Base-by-base conservation (phyloP, 2,113 vertebrate genomes). In the Brachypteracias leptosomus region DNA sequence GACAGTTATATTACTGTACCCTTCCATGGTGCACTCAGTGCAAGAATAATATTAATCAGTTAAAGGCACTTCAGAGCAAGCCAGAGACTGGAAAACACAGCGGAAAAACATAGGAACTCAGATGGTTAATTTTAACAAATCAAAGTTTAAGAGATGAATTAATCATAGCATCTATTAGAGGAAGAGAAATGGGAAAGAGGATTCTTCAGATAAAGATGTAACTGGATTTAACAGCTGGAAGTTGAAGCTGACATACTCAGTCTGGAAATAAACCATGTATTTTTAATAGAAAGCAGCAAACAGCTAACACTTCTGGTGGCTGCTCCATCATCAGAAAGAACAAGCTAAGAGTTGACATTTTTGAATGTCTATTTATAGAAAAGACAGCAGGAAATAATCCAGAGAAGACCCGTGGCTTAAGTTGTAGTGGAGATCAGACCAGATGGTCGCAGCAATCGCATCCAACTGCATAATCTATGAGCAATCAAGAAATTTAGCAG, bases 221-320 rank as follows among this genome's bases (percentile, higher is more conserved):
- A 89, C 89, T 89, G 84, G 35, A 89, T 95, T 36, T 87, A 97
- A 95, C 93, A 95, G 93, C 95, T 97, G 94, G 87, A 95, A 95
- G 74, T 33, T 91, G 93, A 91, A 87, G 70, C 81, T 91, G 93
- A 89, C 89, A 95, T 91, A 87, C 86, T 89, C 49, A 65, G 86
- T 67, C 96, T 87, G 75, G 91, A 94, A 96, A 95, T 95, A 95
- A 93, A 91, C 25, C 71, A 82, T 82, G 81, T 92, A 66, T 95
- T 97, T 96, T 97, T 94, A 91, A 96, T 94, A 95, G 66, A 70
- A 91, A 95, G 70, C 62, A 61, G 36, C 91, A 94, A 94, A 80
- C 68, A 90, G 65, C 65, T 77, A 90, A 67, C 80, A 52, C 57
- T 95, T 91, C 75, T 82, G 87, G 80, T 78, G 81, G 47, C 70